Evolutionary conservation across 1,140 invertebrate genomes (phyloP).

Genomic region (Chironomus tepperi): DNA sequence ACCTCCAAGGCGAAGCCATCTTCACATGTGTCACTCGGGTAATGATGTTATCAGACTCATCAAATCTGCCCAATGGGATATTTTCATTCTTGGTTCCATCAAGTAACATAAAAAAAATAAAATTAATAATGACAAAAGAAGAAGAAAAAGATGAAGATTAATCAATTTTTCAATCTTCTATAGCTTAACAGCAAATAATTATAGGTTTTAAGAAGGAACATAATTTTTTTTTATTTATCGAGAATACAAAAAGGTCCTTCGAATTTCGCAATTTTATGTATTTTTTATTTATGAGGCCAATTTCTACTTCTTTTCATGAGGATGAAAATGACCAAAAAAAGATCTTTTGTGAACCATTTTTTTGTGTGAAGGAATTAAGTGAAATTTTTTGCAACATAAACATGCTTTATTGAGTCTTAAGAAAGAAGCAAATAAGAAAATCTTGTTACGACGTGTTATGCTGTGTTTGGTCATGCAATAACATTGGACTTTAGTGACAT

Average conservation of each 20-base stretch:
- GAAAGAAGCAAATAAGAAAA: neutral
- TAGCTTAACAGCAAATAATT: neutral
- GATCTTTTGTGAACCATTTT: neutral
- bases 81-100: neutral
- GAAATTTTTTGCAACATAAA: neutral
- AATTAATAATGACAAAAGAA: neutral
- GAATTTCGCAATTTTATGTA: neutral
- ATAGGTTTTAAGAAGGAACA: neutral
- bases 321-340: neutral
- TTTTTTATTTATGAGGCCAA: too few species aligned
- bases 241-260: neutral
- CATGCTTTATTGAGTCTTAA: neutral
- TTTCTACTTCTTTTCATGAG: too few species aligned
- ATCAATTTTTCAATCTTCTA: slow-evolving; percentile 3
- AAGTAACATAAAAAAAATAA: neutral
- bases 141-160: neutral
- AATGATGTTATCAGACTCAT: neutral
- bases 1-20: too few species aligned
- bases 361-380: neutral
- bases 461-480: neutral
- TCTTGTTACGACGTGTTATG: slow-evolving; percentile 20
- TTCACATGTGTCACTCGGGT: too few species aligned
- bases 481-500: neutral
- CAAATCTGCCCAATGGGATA: slow-evolving; percentile 18
- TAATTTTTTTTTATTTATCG: neutral